Evolutionary conservation across 2,888 invertebrate genomes (phyloP).

Genomic region (Zaprionus bogoriensis): DNA sequence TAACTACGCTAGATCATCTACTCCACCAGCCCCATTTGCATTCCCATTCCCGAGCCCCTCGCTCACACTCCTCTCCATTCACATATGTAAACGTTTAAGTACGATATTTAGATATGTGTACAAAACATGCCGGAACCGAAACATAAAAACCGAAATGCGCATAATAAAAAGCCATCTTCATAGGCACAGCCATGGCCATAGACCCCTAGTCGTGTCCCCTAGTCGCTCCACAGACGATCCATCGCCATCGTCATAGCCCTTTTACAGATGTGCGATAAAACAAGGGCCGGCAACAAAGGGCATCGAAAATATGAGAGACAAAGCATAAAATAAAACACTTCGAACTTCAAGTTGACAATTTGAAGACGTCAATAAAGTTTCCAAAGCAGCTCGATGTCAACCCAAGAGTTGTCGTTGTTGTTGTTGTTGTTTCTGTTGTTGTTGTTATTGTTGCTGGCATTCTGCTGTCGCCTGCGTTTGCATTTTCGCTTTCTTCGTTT

Average conservation of each 20-base stretch:
- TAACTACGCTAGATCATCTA: conserved; percentile 30
- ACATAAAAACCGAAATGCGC: conserved; percentile 73
- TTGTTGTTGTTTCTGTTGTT: conserved; percentile 9
- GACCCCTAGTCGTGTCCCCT: conserved; percentile 1
- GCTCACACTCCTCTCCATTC: conserved; percentile 13
- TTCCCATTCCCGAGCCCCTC: background rate
- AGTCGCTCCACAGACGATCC: background rate
- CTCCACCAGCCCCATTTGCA: background rate
- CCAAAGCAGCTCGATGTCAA: conserved; percentile 50
- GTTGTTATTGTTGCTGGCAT: conserved; percentile 24
- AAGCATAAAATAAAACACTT: conserved; percentile 76
- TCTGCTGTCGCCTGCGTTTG: conserved; percentile 4
- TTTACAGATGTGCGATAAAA: conserved; percentile 75
- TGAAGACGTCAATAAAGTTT: conserved; percentile 75
- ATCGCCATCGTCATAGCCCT: conserved; percentile 52
- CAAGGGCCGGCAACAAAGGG: conserved; percentile 51
- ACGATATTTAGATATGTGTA: conserved; percentile 73
- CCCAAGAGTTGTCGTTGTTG: background rate
- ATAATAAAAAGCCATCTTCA: conserved; percentile 74
- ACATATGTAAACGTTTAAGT: conserved; percentile 73
- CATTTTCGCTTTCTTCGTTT: conserved; percentile 57
- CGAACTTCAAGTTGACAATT: conserved; percentile 71
- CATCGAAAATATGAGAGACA: conserved; percentile 72
- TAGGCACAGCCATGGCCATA: conserved; percentile 34
- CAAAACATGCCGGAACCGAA: conserved; percentile 72